A percentile compares a stretch with the other conserved stretches of the same genome.
phyloP scores from a whole-genome alignment of 2,113 vertebrate species.

The Eretmochelys imbricata region DNA sequence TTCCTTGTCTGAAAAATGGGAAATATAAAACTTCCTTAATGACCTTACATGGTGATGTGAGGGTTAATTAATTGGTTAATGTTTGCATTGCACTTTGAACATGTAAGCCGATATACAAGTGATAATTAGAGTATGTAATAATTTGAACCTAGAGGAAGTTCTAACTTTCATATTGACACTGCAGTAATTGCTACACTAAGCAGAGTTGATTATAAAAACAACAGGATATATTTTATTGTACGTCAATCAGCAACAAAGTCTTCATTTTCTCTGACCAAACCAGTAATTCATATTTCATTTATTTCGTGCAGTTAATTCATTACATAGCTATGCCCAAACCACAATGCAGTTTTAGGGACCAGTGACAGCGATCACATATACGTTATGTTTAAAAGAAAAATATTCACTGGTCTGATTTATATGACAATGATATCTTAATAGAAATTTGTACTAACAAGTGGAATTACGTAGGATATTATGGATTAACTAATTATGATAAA shows the following conservation, averaged over 20 bases:
- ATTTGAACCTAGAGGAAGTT: not conserved
- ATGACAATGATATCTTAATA: slow-evolving; percentile 29
- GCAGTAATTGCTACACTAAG: not conserved
- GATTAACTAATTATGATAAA: slow-evolving; percentile 49
- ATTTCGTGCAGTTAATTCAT: slow-evolving; percentile 18
- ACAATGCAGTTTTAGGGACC: slow-evolving; percentile 24
- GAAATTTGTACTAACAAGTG: slow-evolving; percentile 45
- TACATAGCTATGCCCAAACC: not conserved
- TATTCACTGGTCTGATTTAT: slow-evolving; percentile 42
- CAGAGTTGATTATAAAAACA: not conserved
- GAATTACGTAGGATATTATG: slow-evolving; percentile 36
- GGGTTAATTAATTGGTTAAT: not conserved
- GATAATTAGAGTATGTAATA: not conserved
- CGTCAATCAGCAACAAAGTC: not conserved
- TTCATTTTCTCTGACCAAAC: slow-evolving; percentile 1
- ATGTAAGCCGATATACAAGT: not conserved
- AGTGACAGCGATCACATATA: not conserved
- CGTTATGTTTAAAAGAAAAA: slow-evolving; percentile 36
- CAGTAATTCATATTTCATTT: slow-evolving; percentile 25
- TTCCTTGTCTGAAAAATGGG: slow-evolving; percentile 4
- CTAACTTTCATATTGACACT: not conserved
- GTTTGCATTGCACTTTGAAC: not conserved
- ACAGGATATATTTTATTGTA: not conserved
- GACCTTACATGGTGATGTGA: not conserved
- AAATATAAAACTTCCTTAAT: not conserved